Percentiles rank a stretch among this genome's conserved stretches.
Conservation (phyloP, 2,797 vertebrate species). For the Columba guinea region DNA sequence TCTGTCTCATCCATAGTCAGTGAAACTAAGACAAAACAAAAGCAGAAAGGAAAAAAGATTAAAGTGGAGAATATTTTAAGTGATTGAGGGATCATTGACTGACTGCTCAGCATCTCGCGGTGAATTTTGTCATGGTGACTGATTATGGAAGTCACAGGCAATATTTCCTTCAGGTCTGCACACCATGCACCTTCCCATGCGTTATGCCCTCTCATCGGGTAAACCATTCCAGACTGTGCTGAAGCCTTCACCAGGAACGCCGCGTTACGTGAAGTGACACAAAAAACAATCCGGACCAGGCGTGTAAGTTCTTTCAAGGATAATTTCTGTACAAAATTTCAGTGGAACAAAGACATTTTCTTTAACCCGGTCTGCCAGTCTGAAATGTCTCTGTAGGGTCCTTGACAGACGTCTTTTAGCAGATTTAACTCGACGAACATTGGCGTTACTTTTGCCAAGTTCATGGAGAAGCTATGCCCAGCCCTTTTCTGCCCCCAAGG, state of each 20-base stretch:
- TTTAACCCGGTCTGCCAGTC: neutral
- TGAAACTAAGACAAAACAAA: neutral
- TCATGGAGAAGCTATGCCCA: neutral
- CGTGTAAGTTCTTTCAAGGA: slow-evolving; percentile 8
- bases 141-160: neutral
- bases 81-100: neutral
- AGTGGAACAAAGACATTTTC: neutral
- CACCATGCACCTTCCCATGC: neutral
- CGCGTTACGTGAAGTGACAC: neutral
- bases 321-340: neutral
- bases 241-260: neutral
- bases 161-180: neutral
- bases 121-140: neutral
- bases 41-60: neutral
- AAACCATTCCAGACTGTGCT: neutral
- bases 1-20: neutral
- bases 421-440: neutral
- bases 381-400: neutral
- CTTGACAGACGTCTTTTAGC: neutral
- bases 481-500: neutral
- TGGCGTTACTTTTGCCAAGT: neutral
- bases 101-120: neutral
- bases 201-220: neutral
- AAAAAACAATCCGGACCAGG: neutral
- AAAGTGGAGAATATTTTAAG: neutral